A percentile compares a stretch with the other conserved stretches of the same genome.
Evolutionary conservation across 2,797 vertebrate genomes (phyloP).

Genomic region (Hyperoplus immaculatus): DNA sequence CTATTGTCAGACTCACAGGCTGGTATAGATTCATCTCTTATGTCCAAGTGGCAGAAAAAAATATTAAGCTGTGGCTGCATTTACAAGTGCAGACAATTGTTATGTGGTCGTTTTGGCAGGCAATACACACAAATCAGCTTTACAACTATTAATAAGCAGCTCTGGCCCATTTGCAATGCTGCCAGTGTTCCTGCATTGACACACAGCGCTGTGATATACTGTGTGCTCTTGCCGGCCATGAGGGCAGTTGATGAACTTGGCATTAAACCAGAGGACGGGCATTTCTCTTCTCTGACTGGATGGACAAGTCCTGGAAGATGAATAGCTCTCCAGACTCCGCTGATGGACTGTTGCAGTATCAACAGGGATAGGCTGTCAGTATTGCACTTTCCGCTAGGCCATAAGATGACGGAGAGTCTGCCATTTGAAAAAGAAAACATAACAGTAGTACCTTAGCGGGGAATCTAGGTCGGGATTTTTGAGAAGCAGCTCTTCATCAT

Average conservation of each 20-base stretch:
- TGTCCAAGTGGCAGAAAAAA: constrained; percentile 66
- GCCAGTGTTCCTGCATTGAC: constrained; percentile 61
- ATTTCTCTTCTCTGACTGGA: constrained; percentile 69
- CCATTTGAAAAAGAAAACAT: constrained; percentile 73
- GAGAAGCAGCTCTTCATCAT: constrained; percentile 76
- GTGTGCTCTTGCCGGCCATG: constrained; percentile 58
- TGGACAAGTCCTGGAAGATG: constrained; percentile 73
- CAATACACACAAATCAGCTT: constrained; percentile 73
- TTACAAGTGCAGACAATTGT: constrained; percentile 70
- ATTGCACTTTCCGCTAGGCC: constrained; percentile 52
- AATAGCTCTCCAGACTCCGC: constrained; percentile 60
- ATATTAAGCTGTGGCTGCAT: constrained; percentile 58
- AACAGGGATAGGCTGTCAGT: constrained; percentile 77
- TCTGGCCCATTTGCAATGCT: constrained; percentile 64
- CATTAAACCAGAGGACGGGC: constrained; percentile 67
- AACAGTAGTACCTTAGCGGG: constrained; percentile 72
- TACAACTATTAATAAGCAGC: constrained; percentile 74
- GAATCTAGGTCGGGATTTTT: constrained; percentile 74
- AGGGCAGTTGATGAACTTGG: constrained; percentile 78
- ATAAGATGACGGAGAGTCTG: constrained; percentile 59
- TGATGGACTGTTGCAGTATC: constrained; percentile 69
- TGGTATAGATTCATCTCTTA: constrained; percentile 69
- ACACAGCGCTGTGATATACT: constrained; percentile 64
- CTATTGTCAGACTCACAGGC: constrained; percentile 58
- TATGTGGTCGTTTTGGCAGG: constrained; percentile 71